A percentile compares a stretch with the other conserved stretches of the same genome.
phyloP scores from a whole-genome alignment of 1,140 invertebrate genomes.

The Drosophila funebris region DNA sequence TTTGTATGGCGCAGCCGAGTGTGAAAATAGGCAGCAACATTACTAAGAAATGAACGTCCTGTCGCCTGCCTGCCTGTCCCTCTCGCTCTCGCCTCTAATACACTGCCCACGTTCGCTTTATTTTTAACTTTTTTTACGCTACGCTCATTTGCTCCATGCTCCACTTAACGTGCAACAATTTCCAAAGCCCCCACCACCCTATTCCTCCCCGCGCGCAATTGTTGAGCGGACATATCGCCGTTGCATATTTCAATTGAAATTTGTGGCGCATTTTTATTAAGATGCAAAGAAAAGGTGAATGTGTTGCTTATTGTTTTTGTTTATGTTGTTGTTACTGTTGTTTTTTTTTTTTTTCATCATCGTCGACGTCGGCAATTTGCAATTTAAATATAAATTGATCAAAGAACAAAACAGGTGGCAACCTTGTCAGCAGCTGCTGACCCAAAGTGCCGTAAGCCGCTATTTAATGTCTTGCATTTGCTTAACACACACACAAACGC shows the following conservation, averaged over 20 bases:
- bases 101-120: slow-evolving; percentile 40
- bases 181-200: slow-evolving; percentile 31
- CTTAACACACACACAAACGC: background rate
- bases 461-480: slow-evolving; percentile 26
- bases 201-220: slow-evolving; percentile 15
- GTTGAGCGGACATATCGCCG: slow-evolving; percentile 22
- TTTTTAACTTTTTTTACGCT: slow-evolving; percentile 52
- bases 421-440: slow-evolving; percentile 44
- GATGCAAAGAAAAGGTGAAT: slow-evolving; percentile 39
- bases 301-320: slow-evolving; percentile 31
- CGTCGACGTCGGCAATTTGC: slow-evolving; percentile 13
- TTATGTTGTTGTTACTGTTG: slow-evolving; percentile 34
- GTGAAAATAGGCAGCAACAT: slow-evolving; percentile 55
- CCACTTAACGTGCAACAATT: slow-evolving; percentile 78
- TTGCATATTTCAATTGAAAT: slow-evolving; percentile 76
- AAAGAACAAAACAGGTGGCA: slow-evolving; percentile 59
- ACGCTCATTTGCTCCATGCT: slow-evolving; percentile 61
- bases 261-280: slow-evolving; percentile 73
- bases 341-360: background rate
- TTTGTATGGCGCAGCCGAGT: slow-evolving; percentile 41
- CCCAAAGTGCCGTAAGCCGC: slow-evolving; percentile 32
- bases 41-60: slow-evolving; percentile 54
- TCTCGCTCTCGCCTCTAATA: slow-evolving; percentile 11
- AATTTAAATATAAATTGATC: slow-evolving; percentile 40
- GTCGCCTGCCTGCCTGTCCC: slow-evolving; percentile 24